Base-by-base conservation (phyloP, 2,888 invertebrate species). In the Chaitophorus viminalis region DNA sequence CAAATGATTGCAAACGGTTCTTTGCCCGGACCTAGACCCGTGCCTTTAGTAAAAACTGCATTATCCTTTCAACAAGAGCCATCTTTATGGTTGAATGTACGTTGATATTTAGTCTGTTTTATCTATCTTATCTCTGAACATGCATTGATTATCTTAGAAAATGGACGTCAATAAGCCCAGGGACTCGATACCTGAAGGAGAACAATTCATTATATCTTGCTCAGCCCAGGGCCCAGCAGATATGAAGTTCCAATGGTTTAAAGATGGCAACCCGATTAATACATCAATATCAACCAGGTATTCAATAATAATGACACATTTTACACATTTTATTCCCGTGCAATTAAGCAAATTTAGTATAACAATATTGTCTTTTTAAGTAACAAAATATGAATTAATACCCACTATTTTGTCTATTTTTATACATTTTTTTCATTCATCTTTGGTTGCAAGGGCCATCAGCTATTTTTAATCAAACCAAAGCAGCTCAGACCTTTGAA, bases 161-260 rank as follows among this genome's bases (percentile, higher is more conserved):
- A 90, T 92, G 31, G 85, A 31, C 90, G 90, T 89, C 89, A 92
- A 90, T 77, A 89, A 89, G 76, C 89, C 89, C 33, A 89, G 89
- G 33, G 89, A 89, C 36, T 77, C 88, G 17, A 93, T 94, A 88
- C 94, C 95, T 91, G 94, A 95, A 91, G 94, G 94, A 8, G 95
- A 95, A 82, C 95, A 95, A 91, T 95, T 96, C 90, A 94, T 95
- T 90, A 92, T 96, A 89, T 95, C 95, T 83, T 96, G 96, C 91
- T 93, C 94, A 90, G 95, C 96, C 36, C 94, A 95, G 91, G 96
- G 96, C 83, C 95, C 96, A 76, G 93, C 95, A 0, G 93, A 94
- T 89, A 95, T 95, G 91, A 93, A 93, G 87, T 96, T 96, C 91
- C 94, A 94, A 54, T 96, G 96, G 96, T 96, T 94, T 92, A 96